A percentile compares a stretch with the other conserved stretches of the same genome.
These are phyloP conservation scores for Tipula helvola DNA, from an alignment of 2,888 invertebrate genomes.

Conservation along the genomic window DNA sequence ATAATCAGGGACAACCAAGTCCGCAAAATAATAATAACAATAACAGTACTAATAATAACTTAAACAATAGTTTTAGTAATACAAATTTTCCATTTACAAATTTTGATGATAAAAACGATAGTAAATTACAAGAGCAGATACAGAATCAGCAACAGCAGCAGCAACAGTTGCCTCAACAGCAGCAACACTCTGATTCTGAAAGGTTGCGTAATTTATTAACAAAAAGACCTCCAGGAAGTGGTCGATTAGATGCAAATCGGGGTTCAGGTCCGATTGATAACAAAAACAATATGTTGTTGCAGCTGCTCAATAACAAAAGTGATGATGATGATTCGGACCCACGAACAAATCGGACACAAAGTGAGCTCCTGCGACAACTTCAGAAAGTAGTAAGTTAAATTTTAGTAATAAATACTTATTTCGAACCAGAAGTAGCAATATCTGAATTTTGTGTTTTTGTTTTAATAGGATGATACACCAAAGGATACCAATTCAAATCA, in stretches of 20 bases:
- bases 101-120: constrained; percentile 20
- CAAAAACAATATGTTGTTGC: constrained; percentile 26
- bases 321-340: constrained; percentile 62
- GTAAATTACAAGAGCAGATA: constrained; percentile 25
- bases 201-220: constrained; percentile 39
- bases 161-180: constrained; percentile 18
- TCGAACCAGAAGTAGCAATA: no score
- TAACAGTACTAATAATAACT: constrained; percentile 22
- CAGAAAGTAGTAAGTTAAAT: constrained; percentile 24
- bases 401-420: no score
- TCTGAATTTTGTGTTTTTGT: neutral
- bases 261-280: constrained; percentile 22
- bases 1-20: constrained; percentile 37
- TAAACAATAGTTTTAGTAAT: constrained; percentile 21
- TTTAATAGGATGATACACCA: constrained; percentile 25
- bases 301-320: constrained; percentile 72
- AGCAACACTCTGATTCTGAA: constrained; percentile 36
- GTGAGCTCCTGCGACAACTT: constrained; percentile 43
- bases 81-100: constrained; percentile 19
- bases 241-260: constrained; percentile 22
- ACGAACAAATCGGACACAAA: constrained; percentile 30
- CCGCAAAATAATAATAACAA: constrained; percentile 34
- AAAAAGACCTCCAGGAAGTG: constrained; percentile 26
- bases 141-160: constrained; percentile 31
- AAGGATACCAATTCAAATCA: constrained; percentile 25